A percentile compares a stretch with the other conserved stretches of the same genome.
phyloP scores from a whole-genome alignment of 2,113 vertebrate genomes.

The Perca schrenkii region DNA sequence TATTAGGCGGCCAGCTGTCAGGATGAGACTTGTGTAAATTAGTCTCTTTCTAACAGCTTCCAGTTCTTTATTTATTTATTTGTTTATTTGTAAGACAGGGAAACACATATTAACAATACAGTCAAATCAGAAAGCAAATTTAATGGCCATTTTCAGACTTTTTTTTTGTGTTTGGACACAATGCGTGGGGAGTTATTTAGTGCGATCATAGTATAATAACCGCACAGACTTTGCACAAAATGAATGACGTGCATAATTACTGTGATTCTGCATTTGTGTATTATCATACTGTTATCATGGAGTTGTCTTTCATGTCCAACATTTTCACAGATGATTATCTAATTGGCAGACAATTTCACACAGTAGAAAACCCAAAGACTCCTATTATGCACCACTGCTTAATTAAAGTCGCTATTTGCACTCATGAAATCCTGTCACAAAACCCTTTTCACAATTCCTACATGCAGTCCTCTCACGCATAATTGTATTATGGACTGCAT shows the following conservation, averaged over 20 bases:
- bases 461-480: conserved; percentile 61
- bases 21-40: conserved; percentile 56
- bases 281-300: conserved; percentile 57
- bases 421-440: conserved; percentile 74
- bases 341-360: conserved; percentile 70
- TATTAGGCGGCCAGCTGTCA: conserved; percentile 69
- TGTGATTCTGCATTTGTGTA: conserved; percentile 48
- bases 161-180: neutral
- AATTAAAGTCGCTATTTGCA: conserved; percentile 72
- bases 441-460: conserved; percentile 65
- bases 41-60: conserved; percentile 43
- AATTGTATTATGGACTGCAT: conserved; percentile 71
- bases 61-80: conserved; percentile 27
- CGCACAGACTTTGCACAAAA: conserved; percentile 31
- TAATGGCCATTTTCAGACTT: neutral
- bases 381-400: conserved; percentile 70
- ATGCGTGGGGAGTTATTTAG: neutral
- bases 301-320: conserved; percentile 54
- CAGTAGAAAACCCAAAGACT: conserved; percentile 60
- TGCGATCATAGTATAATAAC: conserved; percentile 32
- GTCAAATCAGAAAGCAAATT: conserved; percentile 20
- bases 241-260: conserved; percentile 48
- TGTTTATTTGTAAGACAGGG: neutral
- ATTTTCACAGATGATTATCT: conserved; percentile 79
- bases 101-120: conserved; percentile 1